Conservation (phyloP, 2,888 invertebrate species). For the Slavum lentiscoides region DNA sequence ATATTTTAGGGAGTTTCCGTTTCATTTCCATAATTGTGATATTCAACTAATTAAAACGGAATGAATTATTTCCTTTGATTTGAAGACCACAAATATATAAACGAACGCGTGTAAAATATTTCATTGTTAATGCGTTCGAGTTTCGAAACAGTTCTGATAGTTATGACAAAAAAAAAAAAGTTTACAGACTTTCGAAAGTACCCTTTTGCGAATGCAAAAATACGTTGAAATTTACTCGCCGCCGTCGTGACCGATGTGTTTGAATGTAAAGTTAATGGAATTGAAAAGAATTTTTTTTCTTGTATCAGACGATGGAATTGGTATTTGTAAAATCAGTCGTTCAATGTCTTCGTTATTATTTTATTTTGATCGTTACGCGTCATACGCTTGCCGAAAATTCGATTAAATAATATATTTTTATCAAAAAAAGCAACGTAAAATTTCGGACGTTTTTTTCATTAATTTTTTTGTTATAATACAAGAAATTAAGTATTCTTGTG, state of each 20-base stretch:
- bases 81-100: conserved; percentile 20
- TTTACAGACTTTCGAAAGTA: background rate
- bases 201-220: background rate
- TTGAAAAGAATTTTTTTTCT: background rate
- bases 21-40: conserved; percentile 50
- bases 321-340: too few species aligned
- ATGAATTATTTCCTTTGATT: conserved; percentile 45
- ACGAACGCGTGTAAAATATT: conserved; percentile 19
- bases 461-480: too few species aligned
- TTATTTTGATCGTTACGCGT: too few species aligned
- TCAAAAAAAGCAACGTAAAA: too few species aligned
- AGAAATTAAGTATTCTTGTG: too few species aligned
- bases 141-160: conserved; percentile 16
- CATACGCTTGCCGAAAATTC: too few species aligned
- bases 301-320: too few species aligned
- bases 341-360: too few species aligned
- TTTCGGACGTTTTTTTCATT: too few species aligned
- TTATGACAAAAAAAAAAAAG: conserved; percentile 17
- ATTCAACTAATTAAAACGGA: conserved; percentile 32
- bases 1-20: conserved; percentile 46
- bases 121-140: conserved; percentile 23
- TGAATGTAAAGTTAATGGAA: background rate
- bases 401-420: too few species aligned
- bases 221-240: background rate
- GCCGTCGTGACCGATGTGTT: background rate